phyloP scores from a whole-genome alignment of 2,113 vertebrate genomes.

The Tupaia chinensis region DNA sequence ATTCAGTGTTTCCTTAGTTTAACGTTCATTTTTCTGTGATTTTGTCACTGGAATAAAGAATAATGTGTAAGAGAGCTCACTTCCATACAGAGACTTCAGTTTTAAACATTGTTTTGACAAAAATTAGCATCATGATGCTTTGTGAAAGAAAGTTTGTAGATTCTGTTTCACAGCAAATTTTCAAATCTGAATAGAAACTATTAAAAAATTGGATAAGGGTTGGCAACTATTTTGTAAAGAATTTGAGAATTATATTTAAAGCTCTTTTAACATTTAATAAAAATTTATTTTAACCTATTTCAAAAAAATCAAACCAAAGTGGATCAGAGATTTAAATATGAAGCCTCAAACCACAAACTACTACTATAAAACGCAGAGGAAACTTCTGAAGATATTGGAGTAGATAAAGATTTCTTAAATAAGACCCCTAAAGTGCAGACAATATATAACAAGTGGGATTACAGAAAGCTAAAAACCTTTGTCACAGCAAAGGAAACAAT shows the following conservation, averaged over 20 bases:
- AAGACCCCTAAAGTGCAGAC: too few species aligned
- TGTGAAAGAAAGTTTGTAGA: constrained; percentile 83
- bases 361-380: too few species aligned
- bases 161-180: constrained; percentile 82
- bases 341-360: too few species aligned
- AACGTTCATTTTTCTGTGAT: constrained; percentile 56
- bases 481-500: too few species aligned
- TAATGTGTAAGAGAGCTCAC: constrained; percentile 17
- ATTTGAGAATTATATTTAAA: constrained; percentile 82
- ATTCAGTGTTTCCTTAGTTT: constrained; percentile 60
- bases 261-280: constrained; percentile 88
- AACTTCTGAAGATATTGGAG: too few species aligned
- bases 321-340: too few species aligned
- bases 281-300: constrained; percentile 88
- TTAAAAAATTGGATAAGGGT: constrained; percentile 77
- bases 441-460: too few species aligned
- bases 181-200: constrained; percentile 80
- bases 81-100: constrained; percentile 66
- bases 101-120: constrained; percentile 76
- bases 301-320: constrained; percentile 44
- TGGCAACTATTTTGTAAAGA: constrained; percentile 84
- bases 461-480: too few species aligned
- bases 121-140: constrained; percentile 80
- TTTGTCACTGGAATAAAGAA: constrained; percentile 55
- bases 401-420: too few species aligned